These are phyloP conservation scores for Epirrhoe tristata DNA, from an alignment of 2,888 invertebrate species.

Conservation along the genomic window DNA sequence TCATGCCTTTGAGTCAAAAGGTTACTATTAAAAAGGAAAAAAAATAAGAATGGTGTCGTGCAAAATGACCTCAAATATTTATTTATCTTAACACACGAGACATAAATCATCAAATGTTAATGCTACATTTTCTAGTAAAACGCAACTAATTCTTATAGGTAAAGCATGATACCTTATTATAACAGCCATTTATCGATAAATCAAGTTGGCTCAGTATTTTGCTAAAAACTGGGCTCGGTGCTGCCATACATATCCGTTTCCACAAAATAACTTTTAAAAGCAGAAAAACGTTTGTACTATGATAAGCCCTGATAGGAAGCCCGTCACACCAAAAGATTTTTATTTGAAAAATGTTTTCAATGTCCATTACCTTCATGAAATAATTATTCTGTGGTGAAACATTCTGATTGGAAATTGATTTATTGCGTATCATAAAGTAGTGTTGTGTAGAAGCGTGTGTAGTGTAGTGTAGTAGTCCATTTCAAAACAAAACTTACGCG, in stretches of 20 bases:
- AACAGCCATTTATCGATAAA: conserved; percentile 7
- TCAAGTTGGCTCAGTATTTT: not conserved
- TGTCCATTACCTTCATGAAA: conserved; percentile 30
- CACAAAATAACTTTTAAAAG: conserved; percentile 26
- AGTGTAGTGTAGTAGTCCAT: too few species aligned
- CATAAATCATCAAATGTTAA: too few species aligned
- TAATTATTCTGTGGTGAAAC: conserved; percentile 26
- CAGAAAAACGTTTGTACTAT: conserved; percentile 25
- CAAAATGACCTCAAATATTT: too few species aligned
- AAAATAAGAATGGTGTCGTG: too few species aligned
- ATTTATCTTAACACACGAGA: too few species aligned
- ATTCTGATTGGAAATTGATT: conserved; percentile 36
- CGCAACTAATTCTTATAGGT: not conserved
- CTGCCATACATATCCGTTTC: conserved; percentile 15
- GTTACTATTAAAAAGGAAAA: too few species aligned
- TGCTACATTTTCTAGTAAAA: not conserved
- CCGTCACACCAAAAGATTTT: conserved; percentile 25
- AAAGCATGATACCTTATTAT: too few species aligned
- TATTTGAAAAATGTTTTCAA: conserved; percentile 35
- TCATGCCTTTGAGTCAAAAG: too few species aligned
- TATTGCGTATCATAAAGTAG: too few species aligned
- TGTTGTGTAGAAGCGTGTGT: too few species aligned
- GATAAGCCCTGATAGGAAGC: conserved; percentile 20
- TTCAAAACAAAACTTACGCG: too few species aligned
- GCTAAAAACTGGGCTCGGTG: conserved; percentile 18